These are phyloP conservation scores for Aculops lycopersici DNA, from an alignment of 1,140 invertebrate genomes.

Conservation along the genomic window DNA sequence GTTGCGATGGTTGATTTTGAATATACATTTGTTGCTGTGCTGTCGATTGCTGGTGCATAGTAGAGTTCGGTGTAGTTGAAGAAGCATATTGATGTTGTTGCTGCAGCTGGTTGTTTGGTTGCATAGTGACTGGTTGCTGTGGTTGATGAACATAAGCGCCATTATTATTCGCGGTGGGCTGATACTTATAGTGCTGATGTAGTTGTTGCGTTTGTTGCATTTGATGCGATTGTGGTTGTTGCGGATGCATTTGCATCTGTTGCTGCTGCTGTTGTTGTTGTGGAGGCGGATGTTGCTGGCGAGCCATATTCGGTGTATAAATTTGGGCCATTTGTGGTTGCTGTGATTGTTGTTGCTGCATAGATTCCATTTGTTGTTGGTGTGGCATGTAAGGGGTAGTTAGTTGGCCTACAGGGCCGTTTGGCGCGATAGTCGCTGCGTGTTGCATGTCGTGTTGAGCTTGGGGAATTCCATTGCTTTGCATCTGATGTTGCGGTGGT, in stretches of 20 bases:
- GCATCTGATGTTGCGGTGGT: too few relatives aligned
- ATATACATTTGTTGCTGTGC: background rate
- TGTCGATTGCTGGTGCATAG: background rate
- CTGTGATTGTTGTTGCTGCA: background rate
- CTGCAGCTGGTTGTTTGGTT: conserved; percentile 11
- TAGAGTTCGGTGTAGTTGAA: too few relatives aligned
- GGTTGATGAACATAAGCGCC: background rate
- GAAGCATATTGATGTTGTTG: too few relatives aligned
- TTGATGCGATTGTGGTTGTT: background rate
- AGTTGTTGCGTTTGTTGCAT: background rate
- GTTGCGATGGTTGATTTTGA: background rate
- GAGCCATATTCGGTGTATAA: background rate
- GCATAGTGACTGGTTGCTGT: conserved; percentile 11
- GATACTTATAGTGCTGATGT: background rate
- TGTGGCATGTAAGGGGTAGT: background rate
- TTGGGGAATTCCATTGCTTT: too few relatives aligned
- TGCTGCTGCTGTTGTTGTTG: conserved; percentile 1
- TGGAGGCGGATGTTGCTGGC: background rate
- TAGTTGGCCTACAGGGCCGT: background rate
- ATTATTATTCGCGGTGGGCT: background rate
- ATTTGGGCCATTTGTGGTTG: background rate
- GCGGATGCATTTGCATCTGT: background rate
- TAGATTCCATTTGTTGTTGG: too few relatives aligned
- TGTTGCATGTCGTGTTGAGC: too few relatives aligned
- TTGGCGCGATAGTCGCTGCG: too few relatives aligned